Conservation (phyloP, 2,888 invertebrate species). For the Heliconius ismenius region DNA sequence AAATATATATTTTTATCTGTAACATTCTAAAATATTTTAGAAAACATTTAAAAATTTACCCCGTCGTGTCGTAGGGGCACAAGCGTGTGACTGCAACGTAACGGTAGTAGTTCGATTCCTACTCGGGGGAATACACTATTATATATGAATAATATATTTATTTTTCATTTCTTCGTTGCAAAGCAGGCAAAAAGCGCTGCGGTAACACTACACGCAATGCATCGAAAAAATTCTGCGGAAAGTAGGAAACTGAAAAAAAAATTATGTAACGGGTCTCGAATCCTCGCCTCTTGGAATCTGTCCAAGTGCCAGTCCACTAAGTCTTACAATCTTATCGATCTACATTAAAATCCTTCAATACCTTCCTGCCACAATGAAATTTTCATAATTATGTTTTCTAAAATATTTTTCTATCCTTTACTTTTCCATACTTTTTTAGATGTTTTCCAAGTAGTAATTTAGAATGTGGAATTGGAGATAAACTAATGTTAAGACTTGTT, state of each 20-base stretch:
- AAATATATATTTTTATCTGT: not conserved
- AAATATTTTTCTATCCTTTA: not conserved
- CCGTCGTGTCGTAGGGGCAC: not conserved
- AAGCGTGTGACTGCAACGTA: not conserved
- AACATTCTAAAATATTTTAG: not conserved
- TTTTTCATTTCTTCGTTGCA: not conserved
- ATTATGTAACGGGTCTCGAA: no score
- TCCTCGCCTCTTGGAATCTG: no score
- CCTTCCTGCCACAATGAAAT: not conserved
- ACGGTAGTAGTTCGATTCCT: not conserved
- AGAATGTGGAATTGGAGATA: slow-evolving; percentile 94
- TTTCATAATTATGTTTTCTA: not conserved
- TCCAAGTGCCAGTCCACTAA: no score
- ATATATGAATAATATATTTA: not conserved
- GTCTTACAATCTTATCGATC: no score
- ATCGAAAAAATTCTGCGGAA: not conserved
- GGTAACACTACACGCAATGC: not conserved
- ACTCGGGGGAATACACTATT: not conserved
- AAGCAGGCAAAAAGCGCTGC: not conserved
- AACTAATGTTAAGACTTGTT: slow-evolving; percentile 89
- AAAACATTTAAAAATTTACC: not conserved
- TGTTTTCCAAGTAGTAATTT: slow-evolving; percentile 82
- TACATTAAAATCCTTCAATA: not conserved
- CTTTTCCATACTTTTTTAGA: slow-evolving; percentile 59
- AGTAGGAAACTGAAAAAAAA: not conserved